These are phyloP conservation scores for Nephrotoma flavescens DNA, from an alignment of 2,888 invertebrate species.

Conservation along the genomic window DNA sequence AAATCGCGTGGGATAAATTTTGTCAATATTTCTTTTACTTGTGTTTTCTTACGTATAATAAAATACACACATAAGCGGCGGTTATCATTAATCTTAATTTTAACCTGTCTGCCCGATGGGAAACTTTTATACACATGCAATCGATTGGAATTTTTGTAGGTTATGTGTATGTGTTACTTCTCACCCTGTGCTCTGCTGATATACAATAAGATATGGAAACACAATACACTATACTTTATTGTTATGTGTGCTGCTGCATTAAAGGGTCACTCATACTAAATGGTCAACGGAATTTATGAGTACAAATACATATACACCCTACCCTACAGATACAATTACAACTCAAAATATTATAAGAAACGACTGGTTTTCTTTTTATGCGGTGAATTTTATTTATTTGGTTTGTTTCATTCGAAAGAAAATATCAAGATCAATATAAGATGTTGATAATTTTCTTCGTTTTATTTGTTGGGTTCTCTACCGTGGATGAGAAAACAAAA, in stretches of 20 bases:
- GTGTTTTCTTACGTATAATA: background rate
- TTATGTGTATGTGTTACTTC: background rate
- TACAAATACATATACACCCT: background rate
- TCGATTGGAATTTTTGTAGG: background rate
- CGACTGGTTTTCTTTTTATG: background rate
- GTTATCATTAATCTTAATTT: background rate
- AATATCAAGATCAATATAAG: background rate
- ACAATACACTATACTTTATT: background rate
- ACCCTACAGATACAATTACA: background rate
- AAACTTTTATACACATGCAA: background rate
- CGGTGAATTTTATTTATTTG: background rate
- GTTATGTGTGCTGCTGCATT: background rate
- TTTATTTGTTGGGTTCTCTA: background rate
- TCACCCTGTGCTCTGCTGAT: background rate
- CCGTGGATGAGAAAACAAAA: background rate
- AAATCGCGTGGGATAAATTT: background rate
- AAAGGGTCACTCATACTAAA: background rate
- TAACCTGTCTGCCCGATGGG: background rate
- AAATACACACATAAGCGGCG: background rate
- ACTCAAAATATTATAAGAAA: background rate
- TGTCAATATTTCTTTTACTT: background rate
- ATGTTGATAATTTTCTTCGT: background rate
- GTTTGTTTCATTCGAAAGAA: background rate
- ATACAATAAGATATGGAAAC: background rate
- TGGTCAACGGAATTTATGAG: background rate